phyloP scores from a whole-genome alignment of 2,113 vertebrate genomes.

The Prinia subflava region DNA sequence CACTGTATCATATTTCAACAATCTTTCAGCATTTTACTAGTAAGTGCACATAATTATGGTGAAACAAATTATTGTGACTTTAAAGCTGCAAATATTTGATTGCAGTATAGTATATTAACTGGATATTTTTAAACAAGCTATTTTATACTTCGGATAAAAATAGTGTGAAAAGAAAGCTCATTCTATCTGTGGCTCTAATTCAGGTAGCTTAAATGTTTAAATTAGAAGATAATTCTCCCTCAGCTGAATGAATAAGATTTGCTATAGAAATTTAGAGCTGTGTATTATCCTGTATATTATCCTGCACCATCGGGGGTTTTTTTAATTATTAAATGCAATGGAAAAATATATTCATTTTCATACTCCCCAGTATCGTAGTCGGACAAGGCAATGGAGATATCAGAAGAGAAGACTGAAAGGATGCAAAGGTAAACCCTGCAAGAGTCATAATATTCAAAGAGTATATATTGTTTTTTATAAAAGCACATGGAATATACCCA shows the following conservation, averaged over 20 bases:
- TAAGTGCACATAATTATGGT: slow-evolving; percentile 19
- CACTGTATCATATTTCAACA: slow-evolving; percentile 14
- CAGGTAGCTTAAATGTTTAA: not conserved
- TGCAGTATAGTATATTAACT: slow-evolving; percentile 3
- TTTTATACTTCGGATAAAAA: not conserved
- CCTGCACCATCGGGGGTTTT: not conserved
- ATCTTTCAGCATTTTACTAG: slow-evolving; percentile 5
- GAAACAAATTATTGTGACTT: slow-evolving; percentile 25
- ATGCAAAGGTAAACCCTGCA: not conserved
- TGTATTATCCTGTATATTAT: not conserved
- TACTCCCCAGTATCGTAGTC: not conserved
- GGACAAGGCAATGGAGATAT: not conserved
- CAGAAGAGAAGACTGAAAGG: not conserved
- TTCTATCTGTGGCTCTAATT: not conserved
- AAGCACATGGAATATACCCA: not conserved
- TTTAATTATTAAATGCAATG: not conserved
- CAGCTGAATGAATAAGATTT: not conserved
- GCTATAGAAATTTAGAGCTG: not conserved
- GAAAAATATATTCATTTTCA: not conserved
- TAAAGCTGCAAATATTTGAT: slow-evolving; percentile 53
- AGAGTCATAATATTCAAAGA: not conserved
- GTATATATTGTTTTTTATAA: not conserved
- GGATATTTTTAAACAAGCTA: slow-evolving; percentile 31
- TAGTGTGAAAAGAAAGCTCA: not conserved
- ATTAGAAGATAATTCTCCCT: not conserved